Base-by-base conservation (phyloP, 1,140 invertebrate species). In the Mamestra configurata region DNA sequence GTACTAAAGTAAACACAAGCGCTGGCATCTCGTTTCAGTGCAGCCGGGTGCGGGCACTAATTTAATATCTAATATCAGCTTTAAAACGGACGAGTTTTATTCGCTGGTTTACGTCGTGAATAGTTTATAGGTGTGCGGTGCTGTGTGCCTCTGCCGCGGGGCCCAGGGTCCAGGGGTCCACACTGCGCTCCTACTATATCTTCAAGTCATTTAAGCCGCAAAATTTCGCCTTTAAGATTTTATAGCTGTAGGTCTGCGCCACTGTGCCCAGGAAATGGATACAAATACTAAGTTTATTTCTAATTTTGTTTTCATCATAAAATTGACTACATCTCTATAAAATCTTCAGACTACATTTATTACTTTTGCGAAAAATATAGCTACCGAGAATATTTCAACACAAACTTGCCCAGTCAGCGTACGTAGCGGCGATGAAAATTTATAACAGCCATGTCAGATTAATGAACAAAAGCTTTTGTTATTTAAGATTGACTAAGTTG, bases 1-100 rank as follows among this genome's bases (percentile, higher is more conserved):
- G 82, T 73, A 82, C 78, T 79, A 27, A 77, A 77, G 61, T 43
- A 68, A 70, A 46, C 66, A 68, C 75, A 22, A 64, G 55, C 49
- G 46, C 20, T 15, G 27, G 57, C 37, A 35, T 61, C 73, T n/a
- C 40, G 40, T 51, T 68, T 37, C 61, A 55, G 53, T 77, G 59
- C 72, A 76, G 72, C 27, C 27, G 27, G 27, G 2, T 1, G 40
- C 57, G 51, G 31, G 71, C 59, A 43, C 57, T 68, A 77, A 77
- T 77, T 77, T 77, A 68, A 68, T 77, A 53, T 77, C 43, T 40
- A 55, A 77, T 76, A 61, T 64, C 40, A 40, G 75, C 40, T 68
- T 77, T 64, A 77, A 77, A 53, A 68, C 59, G 43, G 59, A 18
- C 20, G 71, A 77, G 61, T 77, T 77, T 77, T 76, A 76, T 76